Percentiles rank a stretch among this genome's conserved stretches.
Conservation (phyloP, 2,113 vertebrate genomes). For the Periophthalmus modestus region DNA sequence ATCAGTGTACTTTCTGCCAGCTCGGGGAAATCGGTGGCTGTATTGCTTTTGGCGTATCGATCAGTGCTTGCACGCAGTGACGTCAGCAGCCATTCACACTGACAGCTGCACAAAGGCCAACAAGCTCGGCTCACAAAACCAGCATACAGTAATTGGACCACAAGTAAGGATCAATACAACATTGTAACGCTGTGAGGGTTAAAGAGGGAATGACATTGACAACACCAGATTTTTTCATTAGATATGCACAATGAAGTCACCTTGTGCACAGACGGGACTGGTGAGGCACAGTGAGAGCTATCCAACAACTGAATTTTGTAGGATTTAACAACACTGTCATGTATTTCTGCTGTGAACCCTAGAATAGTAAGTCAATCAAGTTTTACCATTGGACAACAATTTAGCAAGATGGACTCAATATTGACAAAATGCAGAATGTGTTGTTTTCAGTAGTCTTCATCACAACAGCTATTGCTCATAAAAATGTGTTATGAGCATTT, state of each 20-base stretch:
- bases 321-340: not conserved
- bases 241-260: constrained; percentile 21
- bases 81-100: constrained; percentile 43
- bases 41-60: constrained; percentile 56
- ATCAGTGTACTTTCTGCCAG: constrained; percentile 37
- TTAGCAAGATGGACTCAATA: not conserved
- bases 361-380: not conserved
- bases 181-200: constrained; percentile 14
- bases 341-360: not conserved
- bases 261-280: constrained; percentile 11
- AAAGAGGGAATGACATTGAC: constrained; percentile 12
- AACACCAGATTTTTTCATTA: constrained; percentile 27
- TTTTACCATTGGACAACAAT: not conserved
- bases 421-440: constrained; percentile 24
- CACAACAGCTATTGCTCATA: constrained; percentile 18
- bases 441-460: constrained; percentile 22
- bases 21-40: constrained; percentile 27
- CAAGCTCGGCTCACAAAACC: constrained; percentile 39
- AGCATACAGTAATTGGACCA: constrained; percentile 43
- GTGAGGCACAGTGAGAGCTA: not conserved
- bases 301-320: not conserved
- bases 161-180: constrained; percentile 38
- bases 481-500: constrained; percentile 23
- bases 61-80: constrained; percentile 45
- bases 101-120: constrained; percentile 45